Conservation (phyloP, 2,113 vertebrate species). For the Spea multiplicata region DNA sequence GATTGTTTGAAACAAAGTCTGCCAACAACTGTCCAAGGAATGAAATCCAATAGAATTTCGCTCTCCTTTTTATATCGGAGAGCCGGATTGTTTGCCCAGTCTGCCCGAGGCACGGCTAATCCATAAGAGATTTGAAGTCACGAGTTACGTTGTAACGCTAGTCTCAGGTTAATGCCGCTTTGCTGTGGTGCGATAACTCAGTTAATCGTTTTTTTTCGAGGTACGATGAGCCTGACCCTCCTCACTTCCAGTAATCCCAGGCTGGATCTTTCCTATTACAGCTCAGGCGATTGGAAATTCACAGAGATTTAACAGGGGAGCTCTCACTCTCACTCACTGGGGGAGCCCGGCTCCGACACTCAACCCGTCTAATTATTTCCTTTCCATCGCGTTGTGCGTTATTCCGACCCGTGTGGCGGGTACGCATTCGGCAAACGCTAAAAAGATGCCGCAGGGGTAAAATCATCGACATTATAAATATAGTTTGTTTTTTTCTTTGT, state of each 20-base stretch:
- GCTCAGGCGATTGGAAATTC: conserved; percentile 3
- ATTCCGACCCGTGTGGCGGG: too few species aligned
- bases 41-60: not conserved
- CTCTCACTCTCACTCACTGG: not conserved
- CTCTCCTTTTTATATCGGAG: not conserved
- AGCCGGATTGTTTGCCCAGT: not conserved
- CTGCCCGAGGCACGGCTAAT: not conserved
- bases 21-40: too few species aligned
- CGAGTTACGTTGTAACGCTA: not conserved
- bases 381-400: too few species aligned
- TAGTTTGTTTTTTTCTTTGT: too few species aligned
- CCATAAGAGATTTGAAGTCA: not conserved
- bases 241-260: conserved; percentile 5
- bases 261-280: conserved; percentile 6
- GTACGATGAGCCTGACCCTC: not conserved
- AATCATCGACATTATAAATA: too few species aligned
- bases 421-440: too few species aligned
- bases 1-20: too few species aligned
- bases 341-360: not conserved
- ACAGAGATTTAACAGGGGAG: not conserved
- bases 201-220: not conserved
- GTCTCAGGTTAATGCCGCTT: not conserved
- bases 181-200: not conserved
- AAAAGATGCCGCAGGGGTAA: too few species aligned
- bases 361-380: conserved; percentile 1